These are phyloP conservation scores for Nannospalax galili DNA, from an alignment of 2,113 vertebrate genomes.

Conservation along the genomic window DNA sequence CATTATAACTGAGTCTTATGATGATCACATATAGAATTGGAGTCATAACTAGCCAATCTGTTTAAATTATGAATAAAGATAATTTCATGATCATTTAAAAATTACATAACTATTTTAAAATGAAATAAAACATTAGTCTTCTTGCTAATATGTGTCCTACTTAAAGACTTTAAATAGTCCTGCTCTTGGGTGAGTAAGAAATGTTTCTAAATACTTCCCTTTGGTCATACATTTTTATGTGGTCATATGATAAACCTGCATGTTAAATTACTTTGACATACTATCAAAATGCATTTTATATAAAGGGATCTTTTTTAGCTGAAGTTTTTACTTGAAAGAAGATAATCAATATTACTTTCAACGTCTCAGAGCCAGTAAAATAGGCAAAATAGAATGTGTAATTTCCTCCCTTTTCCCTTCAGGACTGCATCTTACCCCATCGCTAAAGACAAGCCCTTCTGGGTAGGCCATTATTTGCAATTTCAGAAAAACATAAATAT, in stretches of 20 bases:
- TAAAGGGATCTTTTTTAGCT: background rate
- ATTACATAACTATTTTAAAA: background rate
- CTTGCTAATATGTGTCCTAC: background rate
- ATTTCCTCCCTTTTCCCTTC: background rate
- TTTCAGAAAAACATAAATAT: background rate
- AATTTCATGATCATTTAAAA: background rate
- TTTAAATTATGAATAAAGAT: background rate
- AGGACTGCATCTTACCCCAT: background rate
- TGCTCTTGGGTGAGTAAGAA: background rate
- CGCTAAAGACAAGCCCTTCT: background rate
- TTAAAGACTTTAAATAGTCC: background rate
- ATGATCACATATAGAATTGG: background rate
- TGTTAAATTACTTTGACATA: slow-evolving; percentile 14
- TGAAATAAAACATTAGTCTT: background rate
- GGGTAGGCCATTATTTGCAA: background rate
- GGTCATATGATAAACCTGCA: background rate
- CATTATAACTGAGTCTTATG: background rate
- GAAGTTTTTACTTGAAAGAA: slow-evolving; percentile 42
- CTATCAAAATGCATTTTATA: slow-evolving; percentile 63
- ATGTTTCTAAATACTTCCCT: slow-evolving; percentile 11
- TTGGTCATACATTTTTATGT: background rate
- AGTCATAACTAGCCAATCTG: background rate
- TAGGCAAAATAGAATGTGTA: background rate
- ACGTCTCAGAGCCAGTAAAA: slow-evolving; percentile 13
- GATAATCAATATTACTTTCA: slow-evolving; percentile 1